Conservation (phyloP, 2,113 vertebrate species). For the Cettia cetti region DNA sequence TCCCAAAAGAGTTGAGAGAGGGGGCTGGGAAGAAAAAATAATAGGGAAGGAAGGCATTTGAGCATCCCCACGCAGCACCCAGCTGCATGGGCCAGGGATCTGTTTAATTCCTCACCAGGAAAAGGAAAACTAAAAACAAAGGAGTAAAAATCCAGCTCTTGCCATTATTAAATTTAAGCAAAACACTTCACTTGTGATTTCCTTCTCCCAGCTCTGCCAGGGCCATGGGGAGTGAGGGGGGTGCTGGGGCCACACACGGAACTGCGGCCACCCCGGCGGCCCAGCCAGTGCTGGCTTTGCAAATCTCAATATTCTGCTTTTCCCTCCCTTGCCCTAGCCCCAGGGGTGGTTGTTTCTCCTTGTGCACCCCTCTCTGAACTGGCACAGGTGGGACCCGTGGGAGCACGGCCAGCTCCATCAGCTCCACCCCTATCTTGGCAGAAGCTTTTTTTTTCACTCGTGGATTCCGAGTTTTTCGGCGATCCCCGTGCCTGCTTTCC, state of each 20-base stretch:
- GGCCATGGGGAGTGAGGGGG: fast-evolving
- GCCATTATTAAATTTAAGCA: not conserved
- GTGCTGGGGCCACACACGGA: fast-evolving
- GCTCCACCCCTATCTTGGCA: not conserved
- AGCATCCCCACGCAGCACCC: not conserved
- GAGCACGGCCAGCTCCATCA: not conserved
- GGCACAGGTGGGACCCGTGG: not conserved
- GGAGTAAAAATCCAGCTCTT: slow-evolving; percentile 15
- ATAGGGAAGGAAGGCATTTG: not conserved
- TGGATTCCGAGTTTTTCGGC: not conserved
- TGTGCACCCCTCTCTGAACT: not conserved
- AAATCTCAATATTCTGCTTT: not conserved
- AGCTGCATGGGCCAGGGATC: not conserved
- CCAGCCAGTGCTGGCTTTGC: not conserved
- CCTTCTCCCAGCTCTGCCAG: not conserved
- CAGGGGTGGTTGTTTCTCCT: not conserved
- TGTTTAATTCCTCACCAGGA: not conserved
- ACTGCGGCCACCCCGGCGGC: fast-evolving
- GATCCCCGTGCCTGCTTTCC: not conserved
- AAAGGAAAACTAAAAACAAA: not conserved
- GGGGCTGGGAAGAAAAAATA: not conserved
- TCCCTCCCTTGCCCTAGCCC: not conserved
- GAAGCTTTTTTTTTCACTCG: not conserved
- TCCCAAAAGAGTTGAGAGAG: not conserved
- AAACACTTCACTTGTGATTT: not conserved